Percentiles rank a stretch among this genome's conserved stretches.
Conservation (phyloP, 2,797 vertebrate genomes). For the Pyrocephalus nanus region DNA sequence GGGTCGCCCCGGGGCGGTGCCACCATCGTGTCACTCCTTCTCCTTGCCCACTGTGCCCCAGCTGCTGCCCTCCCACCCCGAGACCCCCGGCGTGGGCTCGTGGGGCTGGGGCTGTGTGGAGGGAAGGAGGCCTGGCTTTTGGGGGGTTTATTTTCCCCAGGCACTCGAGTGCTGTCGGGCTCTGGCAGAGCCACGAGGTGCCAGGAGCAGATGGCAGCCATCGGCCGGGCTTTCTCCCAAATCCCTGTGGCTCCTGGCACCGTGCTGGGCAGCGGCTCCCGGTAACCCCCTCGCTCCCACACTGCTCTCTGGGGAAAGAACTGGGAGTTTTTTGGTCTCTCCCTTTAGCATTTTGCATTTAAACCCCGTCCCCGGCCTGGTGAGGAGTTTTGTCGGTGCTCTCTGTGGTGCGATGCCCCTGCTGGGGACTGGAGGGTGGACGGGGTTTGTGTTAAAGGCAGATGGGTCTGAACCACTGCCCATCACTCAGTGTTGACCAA, state of each 20-base stretch:
- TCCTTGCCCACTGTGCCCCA: background rate
- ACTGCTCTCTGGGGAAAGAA: background rate
- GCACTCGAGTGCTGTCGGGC: background rate
- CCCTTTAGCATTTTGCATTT: background rate
- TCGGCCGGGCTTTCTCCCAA: conserved; percentile 79
- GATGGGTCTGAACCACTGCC: background rate
- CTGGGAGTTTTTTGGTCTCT: accelerated
- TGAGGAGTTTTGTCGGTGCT: accelerated
- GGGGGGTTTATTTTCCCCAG: background rate
- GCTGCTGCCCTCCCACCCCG: background rate
- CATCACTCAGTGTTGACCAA: background rate
- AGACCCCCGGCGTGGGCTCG: background rate
- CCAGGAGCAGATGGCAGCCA: conserved; percentile 85
- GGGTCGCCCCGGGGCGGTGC: background rate
- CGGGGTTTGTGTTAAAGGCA: background rate
- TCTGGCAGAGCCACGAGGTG: background rate
- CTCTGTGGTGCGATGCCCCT: background rate
- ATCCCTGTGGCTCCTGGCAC: conserved; percentile 82
- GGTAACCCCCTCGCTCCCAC: background rate
- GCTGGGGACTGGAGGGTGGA: accelerated
- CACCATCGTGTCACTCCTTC: background rate
- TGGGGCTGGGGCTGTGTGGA: background rate
- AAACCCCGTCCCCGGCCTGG: accelerated
- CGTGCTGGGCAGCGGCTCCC: conserved; percentile 59
- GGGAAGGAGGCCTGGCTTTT: background rate